These are phyloP conservation scores for Balearica regulorum DNA, from an alignment of 2,797 vertebrate genomes.

Conservation along the genomic window DNA sequence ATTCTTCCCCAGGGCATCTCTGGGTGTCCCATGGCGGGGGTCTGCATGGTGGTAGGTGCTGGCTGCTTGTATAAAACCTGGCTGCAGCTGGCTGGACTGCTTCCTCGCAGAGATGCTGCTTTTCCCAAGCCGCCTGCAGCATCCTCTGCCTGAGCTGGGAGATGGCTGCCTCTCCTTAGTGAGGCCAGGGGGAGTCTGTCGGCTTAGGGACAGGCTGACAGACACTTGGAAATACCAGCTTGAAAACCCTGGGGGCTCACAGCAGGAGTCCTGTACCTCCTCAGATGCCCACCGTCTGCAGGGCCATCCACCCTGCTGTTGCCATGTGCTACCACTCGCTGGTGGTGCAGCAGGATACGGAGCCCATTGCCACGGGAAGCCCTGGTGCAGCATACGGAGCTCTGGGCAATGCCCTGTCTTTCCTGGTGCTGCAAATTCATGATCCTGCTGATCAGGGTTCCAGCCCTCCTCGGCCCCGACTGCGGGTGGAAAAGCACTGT, in stretches of 20 bases:
- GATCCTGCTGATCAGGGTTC: neutral
- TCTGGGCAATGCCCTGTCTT: neutral
- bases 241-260: neutral
- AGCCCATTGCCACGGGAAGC: neutral
- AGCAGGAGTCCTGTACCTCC: neutral
- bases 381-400: accelerated
- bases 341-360: neutral
- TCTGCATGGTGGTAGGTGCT: neutral
- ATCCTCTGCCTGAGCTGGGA: neutral
- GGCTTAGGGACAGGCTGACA: neutral
- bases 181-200: neutral
- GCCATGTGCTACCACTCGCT: neutral
- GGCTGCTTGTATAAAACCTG: neutral
- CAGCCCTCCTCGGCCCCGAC: neutral
- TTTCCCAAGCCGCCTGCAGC: neutral
- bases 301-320: neutral
- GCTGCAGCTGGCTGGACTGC: neutral
- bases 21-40: accelerated
- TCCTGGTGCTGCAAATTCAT: neutral
- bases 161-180: neutral
- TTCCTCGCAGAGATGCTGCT: neutral
- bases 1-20: neutral
- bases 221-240: neutral
- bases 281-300: accelerated
- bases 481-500: neutral